Conservation (phyloP, 35 echinoderm and acorn worm genomes). For the Lytechinus pictus region DNA sequence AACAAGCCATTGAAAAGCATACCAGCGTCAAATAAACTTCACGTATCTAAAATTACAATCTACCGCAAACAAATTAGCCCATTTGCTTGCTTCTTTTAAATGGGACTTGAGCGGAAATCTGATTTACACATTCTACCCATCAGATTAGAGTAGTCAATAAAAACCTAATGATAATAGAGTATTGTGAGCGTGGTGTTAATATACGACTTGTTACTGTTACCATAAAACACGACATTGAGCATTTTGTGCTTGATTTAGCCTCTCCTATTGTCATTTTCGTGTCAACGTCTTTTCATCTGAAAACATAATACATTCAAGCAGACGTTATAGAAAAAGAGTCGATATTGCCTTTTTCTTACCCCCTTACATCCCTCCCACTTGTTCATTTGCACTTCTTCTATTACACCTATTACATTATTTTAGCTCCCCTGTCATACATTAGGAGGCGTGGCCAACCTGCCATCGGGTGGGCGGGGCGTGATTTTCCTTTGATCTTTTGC, state of each 20-base stretch:
- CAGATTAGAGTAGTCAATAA: background rate
- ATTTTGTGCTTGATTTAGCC: background rate
- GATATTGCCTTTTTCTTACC: background rate
- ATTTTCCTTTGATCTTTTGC: constrained; percentile 56
- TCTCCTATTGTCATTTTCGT: background rate
- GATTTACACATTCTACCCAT: background rate
- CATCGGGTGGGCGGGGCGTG: constrained; percentile 52
- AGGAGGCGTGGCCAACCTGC: constrained; percentile 37
- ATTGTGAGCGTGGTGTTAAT: background rate
- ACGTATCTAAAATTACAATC: constrained; percentile 19
- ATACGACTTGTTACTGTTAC: constrained; percentile 3
- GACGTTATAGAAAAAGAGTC: background rate
- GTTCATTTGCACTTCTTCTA: background rate
- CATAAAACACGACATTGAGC: background rate
- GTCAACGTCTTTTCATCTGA: background rate
- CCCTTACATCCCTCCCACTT: background rate
- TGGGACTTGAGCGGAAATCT: background rate
- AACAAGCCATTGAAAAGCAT: background rate
- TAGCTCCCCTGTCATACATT: constrained; percentile 25
- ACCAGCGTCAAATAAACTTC: background rate
- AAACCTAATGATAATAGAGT: background rate
- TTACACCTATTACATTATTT: constrained; percentile 39
- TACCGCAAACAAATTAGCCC: constrained; percentile 13
- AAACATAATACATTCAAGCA: background rate
- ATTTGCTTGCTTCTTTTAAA: background rate